Base-by-base conservation (phyloP, 2,888 invertebrate species). In the Auanema freiburgensis region DNA sequence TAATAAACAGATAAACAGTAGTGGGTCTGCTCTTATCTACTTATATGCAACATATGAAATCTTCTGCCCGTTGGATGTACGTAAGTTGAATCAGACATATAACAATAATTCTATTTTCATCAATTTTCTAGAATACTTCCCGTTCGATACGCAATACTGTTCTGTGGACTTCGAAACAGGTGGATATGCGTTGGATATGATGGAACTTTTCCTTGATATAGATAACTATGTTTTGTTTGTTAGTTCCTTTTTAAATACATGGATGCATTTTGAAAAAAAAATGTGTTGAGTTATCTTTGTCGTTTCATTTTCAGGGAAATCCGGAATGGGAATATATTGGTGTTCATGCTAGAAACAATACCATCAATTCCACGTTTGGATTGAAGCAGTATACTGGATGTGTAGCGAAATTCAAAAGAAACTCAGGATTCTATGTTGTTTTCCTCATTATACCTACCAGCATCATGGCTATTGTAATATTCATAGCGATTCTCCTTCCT, bases 71-170 rank as follows among this genome's bases (percentile, higher is more conserved):
- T 51, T 52, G n/a, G 59, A 59, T 41, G 53, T 59, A 40, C 53
- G 59, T 59, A 14, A 24, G 12, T 50, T 50, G 4, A 46, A 8
- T 8, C 3, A 3, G 18, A 46, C n/a, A 44, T 43, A 43, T 4
- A 43, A 33, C 10, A 12, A 52, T 10, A 52, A 52, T 16, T 14
- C n/a, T n/a, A n/a, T n/a, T n/a, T n/a, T n/a, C n/a, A n/a, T n/a
- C n/a, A n/a, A n/a, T n/a, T n/a, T n/a, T n/a, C n/a, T n/a, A 60
- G 60, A 49, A 16, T 24, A 60, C 24, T 60, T 60, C 43, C 60
- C 60, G 10, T 60, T 54, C 25, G 60, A 60, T 25, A 55, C 55
- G 1, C 60, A 60, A 16, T 60, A 24, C 46, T 60, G 60, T 21
- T 54, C 60, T 6, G 33, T 60, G 11, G 49, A 54, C 40, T 60